Evolutionary conservation across 1,140 invertebrate species (phyloP).

Genomic region (Hyphantria cunea): DNA sequence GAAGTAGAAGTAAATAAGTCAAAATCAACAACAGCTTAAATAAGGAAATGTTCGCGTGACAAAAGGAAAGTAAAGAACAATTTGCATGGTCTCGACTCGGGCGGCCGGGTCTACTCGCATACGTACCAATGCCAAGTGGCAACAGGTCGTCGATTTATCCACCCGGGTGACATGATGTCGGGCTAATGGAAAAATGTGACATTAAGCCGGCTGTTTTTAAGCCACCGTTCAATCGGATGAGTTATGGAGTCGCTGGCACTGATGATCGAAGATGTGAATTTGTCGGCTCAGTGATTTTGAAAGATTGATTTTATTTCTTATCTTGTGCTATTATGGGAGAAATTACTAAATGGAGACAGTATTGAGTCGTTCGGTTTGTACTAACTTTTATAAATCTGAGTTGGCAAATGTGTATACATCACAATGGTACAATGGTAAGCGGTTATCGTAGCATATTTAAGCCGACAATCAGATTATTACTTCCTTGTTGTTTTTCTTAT

Average conservation of each 20-base stretch:
- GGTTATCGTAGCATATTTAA: too few species aligned
- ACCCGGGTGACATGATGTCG: conserved; percentile 45
- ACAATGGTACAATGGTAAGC: too few species aligned
- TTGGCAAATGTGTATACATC: too few species aligned
- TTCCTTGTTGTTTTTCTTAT: too few species aligned
- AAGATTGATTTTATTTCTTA: conserved; percentile 24
- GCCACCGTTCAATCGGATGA: conserved; percentile 53
- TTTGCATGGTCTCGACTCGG: conserved; percentile 37
- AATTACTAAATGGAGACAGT: neutral
- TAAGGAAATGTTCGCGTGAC: conserved; percentile 7
- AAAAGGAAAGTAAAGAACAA: conserved; percentile 32
- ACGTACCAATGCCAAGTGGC: conserved; percentile 50
- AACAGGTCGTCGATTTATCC: conserved; percentile 74
- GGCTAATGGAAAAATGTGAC: conserved; percentile 69
- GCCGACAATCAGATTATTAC: too few species aligned
- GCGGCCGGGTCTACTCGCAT: conserved; percentile 49
- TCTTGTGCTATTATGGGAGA: neutral
- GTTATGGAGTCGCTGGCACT: conserved; percentile 56
- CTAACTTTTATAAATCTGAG: too few species aligned
- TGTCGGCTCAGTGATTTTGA: conserved; percentile 49
- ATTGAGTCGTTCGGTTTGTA: too few species aligned
- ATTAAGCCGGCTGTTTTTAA: conserved; percentile 55
- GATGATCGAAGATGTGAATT: conserved; percentile 56
- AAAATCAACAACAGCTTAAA: conserved; percentile 24
- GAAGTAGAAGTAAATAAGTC: conserved; percentile 6